Conservation (phyloP, 1,140 invertebrate species). For the Drosophila pseudoananassae region DNA sequence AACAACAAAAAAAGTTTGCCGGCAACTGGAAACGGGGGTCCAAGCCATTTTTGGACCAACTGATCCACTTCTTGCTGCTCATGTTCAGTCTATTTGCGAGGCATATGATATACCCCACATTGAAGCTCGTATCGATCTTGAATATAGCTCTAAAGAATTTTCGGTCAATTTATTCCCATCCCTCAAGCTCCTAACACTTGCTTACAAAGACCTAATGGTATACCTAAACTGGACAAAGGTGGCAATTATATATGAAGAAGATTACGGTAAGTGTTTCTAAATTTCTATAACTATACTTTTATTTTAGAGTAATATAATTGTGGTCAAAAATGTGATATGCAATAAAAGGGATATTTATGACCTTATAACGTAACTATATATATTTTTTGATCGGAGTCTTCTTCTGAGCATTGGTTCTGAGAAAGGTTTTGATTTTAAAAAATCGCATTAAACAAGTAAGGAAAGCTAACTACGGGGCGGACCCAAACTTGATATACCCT, state of each 20-base stretch:
- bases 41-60: conserved; percentile 95
- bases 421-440: too few relatives aligned
- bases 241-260: conserved; percentile 95
- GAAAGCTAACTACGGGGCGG: too few relatives aligned
- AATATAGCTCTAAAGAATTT: conserved; percentile 89
- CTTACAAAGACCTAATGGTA: conserved; percentile 93
- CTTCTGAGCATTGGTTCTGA: too few relatives aligned
- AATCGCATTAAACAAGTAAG: too few relatives aligned
- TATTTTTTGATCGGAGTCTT: too few relatives aligned
- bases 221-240: conserved; percentile 97
- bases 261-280: conserved; percentile 61
- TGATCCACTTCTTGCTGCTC: conserved; percentile 91
- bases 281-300: too few relatives aligned
- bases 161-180: conserved; percentile 96
- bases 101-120: conserved; percentile 95
- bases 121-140: conserved; percentile 90
- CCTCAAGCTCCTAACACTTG: conserved; percentile 91
- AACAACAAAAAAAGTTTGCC: conserved; percentile 96
- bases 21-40: conserved; percentile 92
- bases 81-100: conserved; percentile 95
- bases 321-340: too few relatives aligned
- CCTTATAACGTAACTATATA: too few relatives aligned
- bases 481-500: too few relatives aligned
- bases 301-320: too few relatives aligned
- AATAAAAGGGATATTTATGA: too few relatives aligned